These are phyloP conservation scores for Phalacrocorax brasilianus DNA, from an alignment of 2,113 vertebrate genomes.

Conservation along the genomic window DNA sequence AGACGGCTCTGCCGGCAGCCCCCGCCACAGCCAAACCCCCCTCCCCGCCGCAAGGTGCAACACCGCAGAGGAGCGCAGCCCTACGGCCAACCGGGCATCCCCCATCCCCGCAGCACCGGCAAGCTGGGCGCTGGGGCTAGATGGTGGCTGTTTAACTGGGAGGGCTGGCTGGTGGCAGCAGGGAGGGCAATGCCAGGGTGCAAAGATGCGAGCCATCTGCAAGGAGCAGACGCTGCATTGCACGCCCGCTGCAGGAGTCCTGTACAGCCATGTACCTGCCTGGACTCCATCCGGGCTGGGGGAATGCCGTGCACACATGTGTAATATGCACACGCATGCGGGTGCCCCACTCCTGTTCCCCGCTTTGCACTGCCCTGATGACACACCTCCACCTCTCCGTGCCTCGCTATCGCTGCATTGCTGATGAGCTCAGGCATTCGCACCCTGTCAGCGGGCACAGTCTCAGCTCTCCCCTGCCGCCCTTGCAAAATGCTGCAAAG, in stretches of 20 bases:
- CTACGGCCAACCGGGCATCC: fast-evolving
- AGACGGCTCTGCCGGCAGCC: background rate
- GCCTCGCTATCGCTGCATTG: conserved; percentile 37
- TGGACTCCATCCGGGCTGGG: fast-evolving
- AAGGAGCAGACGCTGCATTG: background rate
- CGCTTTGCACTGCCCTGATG: background rate
- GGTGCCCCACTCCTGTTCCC: background rate
- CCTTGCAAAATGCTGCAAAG: background rate
- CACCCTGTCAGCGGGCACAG: background rate
- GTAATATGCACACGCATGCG: background rate
- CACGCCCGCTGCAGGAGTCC: background rate
- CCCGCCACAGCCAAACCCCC: no score
- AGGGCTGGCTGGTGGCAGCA: background rate
- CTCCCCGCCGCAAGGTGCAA: background rate
- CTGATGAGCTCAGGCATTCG: background rate
- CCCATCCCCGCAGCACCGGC: background rate
- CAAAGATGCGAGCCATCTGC: background rate
- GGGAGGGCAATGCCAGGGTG: background rate
- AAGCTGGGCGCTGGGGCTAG: background rate
- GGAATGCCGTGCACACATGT: fast-evolving
- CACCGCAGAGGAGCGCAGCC: background rate
- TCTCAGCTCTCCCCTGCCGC: background rate
- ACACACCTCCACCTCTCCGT: conserved; percentile 19
- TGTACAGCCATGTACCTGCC: fast-evolving
- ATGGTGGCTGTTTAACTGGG: background rate